phyloP scores from a whole-genome alignment of 2,888 invertebrate species.

The Bombyx huttoni region DNA sequence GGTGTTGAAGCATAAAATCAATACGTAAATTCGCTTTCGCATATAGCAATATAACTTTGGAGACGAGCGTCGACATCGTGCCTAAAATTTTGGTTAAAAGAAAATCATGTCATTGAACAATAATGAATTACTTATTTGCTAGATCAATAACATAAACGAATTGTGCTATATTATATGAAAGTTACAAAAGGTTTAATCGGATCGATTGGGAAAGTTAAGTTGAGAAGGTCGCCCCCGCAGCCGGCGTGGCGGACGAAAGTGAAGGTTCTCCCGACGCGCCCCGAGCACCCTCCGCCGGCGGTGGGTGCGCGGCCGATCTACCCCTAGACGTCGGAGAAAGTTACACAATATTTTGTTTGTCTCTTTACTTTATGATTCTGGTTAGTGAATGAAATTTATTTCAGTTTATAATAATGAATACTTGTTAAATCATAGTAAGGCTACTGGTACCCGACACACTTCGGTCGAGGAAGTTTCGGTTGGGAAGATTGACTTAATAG shows the following conservation, averaged over 20 bases:
- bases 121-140: background rate
- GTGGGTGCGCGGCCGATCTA: conserved; percentile 13
- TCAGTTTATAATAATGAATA: background rate
- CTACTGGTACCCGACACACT: no score
- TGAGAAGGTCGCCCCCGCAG: conserved; percentile 32
- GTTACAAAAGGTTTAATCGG: conserved; percentile 19
- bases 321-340: conserved; percentile 48
- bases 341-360: conserved; percentile 7
- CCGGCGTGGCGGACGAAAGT: conserved; percentile 40
- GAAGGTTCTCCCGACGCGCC: conserved; percentile 28
- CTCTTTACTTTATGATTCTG: background rate
- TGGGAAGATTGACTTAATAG: no score
- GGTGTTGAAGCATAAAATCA: background rate
- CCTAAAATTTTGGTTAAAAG: no score
- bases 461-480: no score
- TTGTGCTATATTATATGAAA: conserved; percentile 14
- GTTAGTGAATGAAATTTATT: background rate
- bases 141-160: conserved; percentile 5
- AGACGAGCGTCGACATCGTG: background rate
- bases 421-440: no score
- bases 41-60: background rate
- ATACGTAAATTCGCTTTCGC: background rate
- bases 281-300: conserved; percentile 18
- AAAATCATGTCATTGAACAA: background rate
- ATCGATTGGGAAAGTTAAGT: conserved; percentile 36